phyloP scores from a whole-genome alignment of 2,113 vertebrate genomes.

The Callorhinus ursinus region DNA sequence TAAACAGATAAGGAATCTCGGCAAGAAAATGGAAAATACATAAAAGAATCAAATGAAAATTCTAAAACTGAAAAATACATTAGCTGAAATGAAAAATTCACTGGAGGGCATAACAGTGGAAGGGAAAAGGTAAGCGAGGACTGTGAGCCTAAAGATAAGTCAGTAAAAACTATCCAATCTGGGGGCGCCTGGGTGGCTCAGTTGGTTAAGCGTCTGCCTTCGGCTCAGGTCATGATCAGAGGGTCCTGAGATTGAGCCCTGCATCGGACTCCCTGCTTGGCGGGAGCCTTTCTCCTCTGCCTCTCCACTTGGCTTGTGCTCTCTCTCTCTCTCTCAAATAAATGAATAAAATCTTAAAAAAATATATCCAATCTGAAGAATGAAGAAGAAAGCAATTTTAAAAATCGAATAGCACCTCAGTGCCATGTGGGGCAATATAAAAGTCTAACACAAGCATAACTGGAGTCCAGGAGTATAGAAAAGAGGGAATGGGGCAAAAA shows the following conservation, averaged over 20 bases:
- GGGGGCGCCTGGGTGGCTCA: background rate
- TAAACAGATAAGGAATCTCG: background rate
- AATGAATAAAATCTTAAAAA: no score
- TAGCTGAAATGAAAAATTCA: background rate
- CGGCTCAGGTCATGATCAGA: no score
- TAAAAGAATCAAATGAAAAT: background rate
- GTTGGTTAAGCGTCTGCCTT: no score
- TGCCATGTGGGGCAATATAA: background rate
- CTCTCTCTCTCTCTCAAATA: no score
- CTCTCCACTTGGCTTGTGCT: no score
- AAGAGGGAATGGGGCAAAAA: background rate
- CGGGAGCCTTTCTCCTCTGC: no score
- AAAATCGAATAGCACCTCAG: background rate
- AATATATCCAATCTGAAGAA: background rate
- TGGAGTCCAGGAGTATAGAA: no score
- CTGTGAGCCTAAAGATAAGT: background rate
- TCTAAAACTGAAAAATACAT: background rate
- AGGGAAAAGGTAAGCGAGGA: background rate
- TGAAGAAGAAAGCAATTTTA: accelerated
- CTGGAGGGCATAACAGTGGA: background rate
- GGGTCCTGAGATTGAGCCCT: no score
- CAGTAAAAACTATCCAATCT: background rate
- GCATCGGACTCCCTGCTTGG: no score
- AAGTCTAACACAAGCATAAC: no score
- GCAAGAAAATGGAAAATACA: background rate